Percentiles rank a stretch among this genome's conserved stretches.
Evolutionary conservation across 1,140 invertebrate species (phyloP).

Genomic region (Caerostris extrusa): DNA sequence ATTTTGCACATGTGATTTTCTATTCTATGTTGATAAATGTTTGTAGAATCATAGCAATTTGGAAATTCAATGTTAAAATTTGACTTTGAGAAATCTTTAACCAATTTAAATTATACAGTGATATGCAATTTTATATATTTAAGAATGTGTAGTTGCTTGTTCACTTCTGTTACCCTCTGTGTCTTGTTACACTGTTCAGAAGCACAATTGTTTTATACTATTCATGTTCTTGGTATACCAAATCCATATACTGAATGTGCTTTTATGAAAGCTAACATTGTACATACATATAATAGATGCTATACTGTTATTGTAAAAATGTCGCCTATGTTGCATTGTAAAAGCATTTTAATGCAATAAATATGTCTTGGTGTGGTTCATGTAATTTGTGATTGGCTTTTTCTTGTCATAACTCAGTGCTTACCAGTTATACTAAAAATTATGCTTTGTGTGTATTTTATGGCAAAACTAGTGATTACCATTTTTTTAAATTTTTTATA

Average conservation of each 20-base stretch:
- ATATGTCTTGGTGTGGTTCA: constrained; percentile 71
- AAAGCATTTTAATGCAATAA: constrained; percentile 75
- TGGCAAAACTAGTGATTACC: no score
- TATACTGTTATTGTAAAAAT: constrained; percentile 33
- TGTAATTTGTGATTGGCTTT: not conserved
- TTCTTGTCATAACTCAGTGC: no score
- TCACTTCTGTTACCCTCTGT: constrained; percentile 29
- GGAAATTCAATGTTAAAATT: constrained; percentile 29
- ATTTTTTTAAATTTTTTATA: no score
- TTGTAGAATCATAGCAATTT: not conserved
- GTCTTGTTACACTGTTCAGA: constrained; percentile 46
- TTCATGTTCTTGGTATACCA: constrained; percentile 31
- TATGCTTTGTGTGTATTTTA: no score
- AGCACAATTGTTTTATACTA: constrained; percentile 35
- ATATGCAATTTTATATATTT: constrained; percentile 11
- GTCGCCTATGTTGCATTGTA: constrained; percentile 63
- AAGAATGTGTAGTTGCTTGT: constrained; percentile 44
- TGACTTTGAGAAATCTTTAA: constrained; percentile 45
- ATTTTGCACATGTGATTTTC: constrained; percentile 53
- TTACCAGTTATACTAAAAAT: no score
- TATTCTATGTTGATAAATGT: constrained; percentile 32
- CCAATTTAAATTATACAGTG: constrained; percentile 9
- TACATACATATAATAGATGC: constrained; percentile 29
- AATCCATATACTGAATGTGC: constrained; percentile 30
- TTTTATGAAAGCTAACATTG: constrained; percentile 12